Percentiles rank a stretch among this genome's conserved stretches.
These are phyloP conservation scores for Sebastes oblongus DNA, from an alignment of 2,797 vertebrate genomes.

Conservation along the genomic window DNA sequence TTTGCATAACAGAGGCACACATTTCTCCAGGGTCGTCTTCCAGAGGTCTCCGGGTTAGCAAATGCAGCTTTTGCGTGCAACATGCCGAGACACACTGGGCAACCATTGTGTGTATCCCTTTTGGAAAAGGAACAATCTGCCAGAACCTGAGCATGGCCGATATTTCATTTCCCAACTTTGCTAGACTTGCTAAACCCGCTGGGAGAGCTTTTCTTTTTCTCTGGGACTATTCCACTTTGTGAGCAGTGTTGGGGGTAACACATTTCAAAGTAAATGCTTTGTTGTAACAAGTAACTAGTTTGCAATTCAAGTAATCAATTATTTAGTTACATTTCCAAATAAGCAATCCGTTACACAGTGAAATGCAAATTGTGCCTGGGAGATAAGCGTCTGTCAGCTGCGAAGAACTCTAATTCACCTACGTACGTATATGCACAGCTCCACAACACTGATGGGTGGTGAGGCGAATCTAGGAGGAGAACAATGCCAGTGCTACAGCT, in stretches of 20 bases:
- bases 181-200: neutral
- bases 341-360: neutral
- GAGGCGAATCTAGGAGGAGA: neutral
- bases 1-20: neutral
- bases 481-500: neutral
- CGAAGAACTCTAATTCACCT: neutral
- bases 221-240: neutral
- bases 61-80: neutral
- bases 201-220: neutral
- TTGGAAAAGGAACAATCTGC: neutral
- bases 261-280: no score
- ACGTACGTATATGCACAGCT: neutral
- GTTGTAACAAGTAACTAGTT: no score
- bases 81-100: neutral
- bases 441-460: neutral
- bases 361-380: neutral
- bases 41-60: neutral
- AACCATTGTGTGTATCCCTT: neutral
- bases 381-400: neutral
- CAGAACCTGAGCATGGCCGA: neutral
- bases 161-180: neutral
- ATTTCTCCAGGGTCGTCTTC: neutral
- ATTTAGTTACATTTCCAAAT: neutral
- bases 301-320: neutral
- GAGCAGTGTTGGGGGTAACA: neutral